phyloP scores from a whole-genome alignment of 1,140 invertebrate species.

The Ectropis grisescens region DNA sequence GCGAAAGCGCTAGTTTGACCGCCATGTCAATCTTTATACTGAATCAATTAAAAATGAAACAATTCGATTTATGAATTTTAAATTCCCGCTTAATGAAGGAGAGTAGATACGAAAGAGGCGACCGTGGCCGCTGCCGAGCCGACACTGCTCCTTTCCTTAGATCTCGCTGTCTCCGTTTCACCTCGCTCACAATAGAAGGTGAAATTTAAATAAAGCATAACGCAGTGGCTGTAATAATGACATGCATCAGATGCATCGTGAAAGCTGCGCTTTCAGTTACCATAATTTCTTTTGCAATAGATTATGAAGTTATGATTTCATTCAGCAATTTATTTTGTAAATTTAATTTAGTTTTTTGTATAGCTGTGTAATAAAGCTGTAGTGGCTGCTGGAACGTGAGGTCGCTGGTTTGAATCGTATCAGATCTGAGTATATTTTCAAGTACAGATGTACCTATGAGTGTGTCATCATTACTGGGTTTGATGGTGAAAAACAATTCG shows the following conservation, averaged over 20 bases:
- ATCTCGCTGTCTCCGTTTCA: slow-evolving; percentile 53
- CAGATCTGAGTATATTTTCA: too few relatives aligned
- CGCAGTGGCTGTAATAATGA: slow-evolving; percentile 47
- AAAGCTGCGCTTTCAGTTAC: slow-evolving; percentile 30
- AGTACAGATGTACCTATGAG: too few relatives aligned
- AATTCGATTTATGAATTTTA: slow-evolving; percentile 17
- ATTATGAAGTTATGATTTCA: too few relatives aligned
- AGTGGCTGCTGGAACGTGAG: too few relatives aligned
- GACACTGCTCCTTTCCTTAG: slow-evolving; percentile 52
- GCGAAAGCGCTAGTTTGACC: slow-evolving; percentile 41
- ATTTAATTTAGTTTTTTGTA: too few relatives aligned
- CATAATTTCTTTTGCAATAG: too few relatives aligned
- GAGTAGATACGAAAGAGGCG: slow-evolving; percentile 28
- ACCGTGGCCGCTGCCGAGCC: slow-evolving; percentile 33
- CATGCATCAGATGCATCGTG: slow-evolving; percentile 57
- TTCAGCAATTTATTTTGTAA: too few relatives aligned
- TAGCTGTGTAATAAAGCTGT: too few relatives aligned
- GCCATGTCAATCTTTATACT: slow-evolving; percentile 27
- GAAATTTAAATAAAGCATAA: slow-evolving; percentile 67
- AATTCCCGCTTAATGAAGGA: slow-evolving; percentile 14
- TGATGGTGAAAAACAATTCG: too few relatives aligned
- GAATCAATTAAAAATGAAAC: slow-evolving; percentile 2
- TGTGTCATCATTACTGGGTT: too few relatives aligned
- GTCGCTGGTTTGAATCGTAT: too few relatives aligned
- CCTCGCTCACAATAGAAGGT: slow-evolving; percentile 64